A percentile compares a stretch with the other conserved stretches of the same genome.
Conservation (phyloP, 2,888 invertebrate species). For the Steinernema hermaphroditum region DNA sequence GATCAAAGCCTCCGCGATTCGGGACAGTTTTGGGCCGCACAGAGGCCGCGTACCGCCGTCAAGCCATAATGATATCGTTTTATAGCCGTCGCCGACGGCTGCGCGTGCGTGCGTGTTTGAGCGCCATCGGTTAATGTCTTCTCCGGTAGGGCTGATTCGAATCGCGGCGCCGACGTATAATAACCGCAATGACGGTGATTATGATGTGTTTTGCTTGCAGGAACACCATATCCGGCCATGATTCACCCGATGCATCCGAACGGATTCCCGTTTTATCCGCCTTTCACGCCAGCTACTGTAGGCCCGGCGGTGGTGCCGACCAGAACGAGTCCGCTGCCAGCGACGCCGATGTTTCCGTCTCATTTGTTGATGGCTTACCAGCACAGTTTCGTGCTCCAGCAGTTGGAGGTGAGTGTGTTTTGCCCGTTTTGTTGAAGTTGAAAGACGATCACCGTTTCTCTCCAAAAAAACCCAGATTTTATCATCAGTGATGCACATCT, state of each 20-base stretch:
- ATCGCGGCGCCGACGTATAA: not conserved
- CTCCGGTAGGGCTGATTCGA: not conserved
- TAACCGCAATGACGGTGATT: not conserved
- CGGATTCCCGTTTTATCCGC: constrained; percentile 1
- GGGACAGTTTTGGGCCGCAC: constrained; percentile 17
- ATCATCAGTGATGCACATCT: too few relatives aligned
- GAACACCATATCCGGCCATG: not conserved
- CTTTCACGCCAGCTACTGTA: not conserved
- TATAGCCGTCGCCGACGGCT: constrained; percentile 6
- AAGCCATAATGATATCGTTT: constrained; percentile 22
- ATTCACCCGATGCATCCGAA: not conserved
- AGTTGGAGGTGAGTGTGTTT: not conserved
- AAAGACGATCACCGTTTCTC: not conserved
- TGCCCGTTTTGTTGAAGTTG: not conserved
- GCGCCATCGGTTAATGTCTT: constrained; percentile 3
- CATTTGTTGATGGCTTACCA: not conserved
- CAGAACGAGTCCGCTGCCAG: not conserved
- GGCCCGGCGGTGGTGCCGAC: not conserved
- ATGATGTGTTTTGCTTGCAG: constrained; percentile 17
- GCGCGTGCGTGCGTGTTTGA: constrained; percentile 8
- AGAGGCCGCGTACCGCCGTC: not conserved
- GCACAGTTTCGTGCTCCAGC: not conserved
- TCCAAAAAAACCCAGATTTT: too few relatives aligned
- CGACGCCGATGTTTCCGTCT: not conserved
- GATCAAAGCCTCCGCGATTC: constrained; percentile 13